Conservation (phyloP, 1,140 invertebrate genomes). For the Plectrocnemia conspersa region DNA sequence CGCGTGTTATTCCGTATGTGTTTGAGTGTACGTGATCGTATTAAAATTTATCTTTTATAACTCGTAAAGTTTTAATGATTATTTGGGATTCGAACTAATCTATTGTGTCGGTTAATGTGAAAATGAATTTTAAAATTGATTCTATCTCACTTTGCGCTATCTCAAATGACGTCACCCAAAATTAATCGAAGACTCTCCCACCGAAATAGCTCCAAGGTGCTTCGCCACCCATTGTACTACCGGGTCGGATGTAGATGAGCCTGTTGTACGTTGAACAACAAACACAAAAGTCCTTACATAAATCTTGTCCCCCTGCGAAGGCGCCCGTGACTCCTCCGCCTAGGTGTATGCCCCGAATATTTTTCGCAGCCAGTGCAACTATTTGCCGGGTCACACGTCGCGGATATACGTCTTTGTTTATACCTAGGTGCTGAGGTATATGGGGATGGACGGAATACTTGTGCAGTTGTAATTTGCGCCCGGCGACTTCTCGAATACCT, state of each 20-base stretch:
- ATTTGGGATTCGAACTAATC: no score
- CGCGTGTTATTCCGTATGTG: no score
- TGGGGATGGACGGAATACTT: constrained; percentile 30
- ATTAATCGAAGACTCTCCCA: neutral
- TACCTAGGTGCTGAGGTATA: no score
- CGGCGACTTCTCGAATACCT: constrained; percentile 29
- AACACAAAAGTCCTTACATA: constrained; percentile 55
- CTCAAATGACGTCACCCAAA: no score
- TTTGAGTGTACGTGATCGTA: no score
- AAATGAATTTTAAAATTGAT: no score
- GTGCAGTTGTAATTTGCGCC: constrained; percentile 29
- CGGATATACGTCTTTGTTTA: constrained; percentile 35
- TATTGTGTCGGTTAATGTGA: no score
- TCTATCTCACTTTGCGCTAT: no score
- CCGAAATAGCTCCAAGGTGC: neutral
- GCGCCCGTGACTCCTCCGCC: constrained; percentile 7
- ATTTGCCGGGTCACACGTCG: constrained; percentile 16
- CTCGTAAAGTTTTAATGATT: no score
- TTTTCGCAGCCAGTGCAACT: constrained; percentile 35
- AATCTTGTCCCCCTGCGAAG: constrained; percentile 48
- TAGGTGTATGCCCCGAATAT: constrained; percentile 24
- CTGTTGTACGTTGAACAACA: constrained; percentile 48
- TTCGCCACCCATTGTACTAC: neutral
- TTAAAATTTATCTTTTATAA: no score
- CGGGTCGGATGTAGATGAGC: constrained; percentile 51